These are phyloP conservation scores for Imbricaverruca yamaguchii DNA, from an alignment of 2,888 invertebrate genomes.

Conservation along the genomic window DNA sequence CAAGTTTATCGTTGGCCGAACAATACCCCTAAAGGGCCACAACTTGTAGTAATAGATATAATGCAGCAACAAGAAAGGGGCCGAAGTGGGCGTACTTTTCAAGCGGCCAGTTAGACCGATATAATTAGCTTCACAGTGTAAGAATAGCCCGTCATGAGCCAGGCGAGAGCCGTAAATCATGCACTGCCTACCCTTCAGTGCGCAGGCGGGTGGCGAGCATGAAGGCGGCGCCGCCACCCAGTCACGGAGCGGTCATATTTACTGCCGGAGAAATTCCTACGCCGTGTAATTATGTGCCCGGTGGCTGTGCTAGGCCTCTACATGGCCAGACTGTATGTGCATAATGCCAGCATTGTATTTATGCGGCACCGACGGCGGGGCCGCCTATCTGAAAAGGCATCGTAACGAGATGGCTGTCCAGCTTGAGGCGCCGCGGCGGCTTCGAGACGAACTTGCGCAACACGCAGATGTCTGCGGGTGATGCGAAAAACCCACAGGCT, in stretches of 20 bases:
- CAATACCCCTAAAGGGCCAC: constrained; percentile 10
- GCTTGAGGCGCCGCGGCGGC: neutral
- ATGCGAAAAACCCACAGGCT: neutral
- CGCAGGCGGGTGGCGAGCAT: neutral
- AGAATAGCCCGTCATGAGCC: constrained; percentile 9
- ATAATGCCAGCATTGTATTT: neutral
- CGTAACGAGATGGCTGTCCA: neutral
- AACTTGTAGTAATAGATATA: constrained; percentile 19
- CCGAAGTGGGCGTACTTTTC: constrained; percentile 9
- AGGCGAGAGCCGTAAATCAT: neutral
- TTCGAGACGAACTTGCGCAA: neutral
- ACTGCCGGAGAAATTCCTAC: neutral
- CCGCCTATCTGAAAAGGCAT: neutral
- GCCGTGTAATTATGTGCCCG: neutral
- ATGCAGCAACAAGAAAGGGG: constrained; percentile 8
- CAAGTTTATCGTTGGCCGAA: neutral
- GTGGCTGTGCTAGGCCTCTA: neutral
- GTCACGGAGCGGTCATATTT: neutral
- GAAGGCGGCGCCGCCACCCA: neutral
- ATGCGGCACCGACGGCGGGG: neutral
- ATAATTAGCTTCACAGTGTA: constrained; percentile 14
- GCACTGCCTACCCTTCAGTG: neutral
- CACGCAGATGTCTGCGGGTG: neutral
- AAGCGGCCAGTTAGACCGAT: constrained; percentile 5
- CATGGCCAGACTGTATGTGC: neutral